Base-by-base conservation (phyloP, 2,888 invertebrate genomes). In the Gastracanthus pulcherrimus region DNA sequence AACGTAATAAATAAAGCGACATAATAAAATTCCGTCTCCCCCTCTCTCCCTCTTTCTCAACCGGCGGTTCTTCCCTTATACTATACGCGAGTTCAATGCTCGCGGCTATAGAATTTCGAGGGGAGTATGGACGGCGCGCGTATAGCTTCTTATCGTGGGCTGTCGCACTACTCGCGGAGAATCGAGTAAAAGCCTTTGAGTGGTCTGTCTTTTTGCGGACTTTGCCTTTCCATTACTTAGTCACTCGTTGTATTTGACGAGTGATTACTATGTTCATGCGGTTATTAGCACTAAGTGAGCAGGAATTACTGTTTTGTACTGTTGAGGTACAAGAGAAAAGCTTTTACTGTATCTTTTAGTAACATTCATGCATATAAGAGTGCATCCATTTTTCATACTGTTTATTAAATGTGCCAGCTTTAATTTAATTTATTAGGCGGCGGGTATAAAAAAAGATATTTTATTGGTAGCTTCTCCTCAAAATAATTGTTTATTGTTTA, bases 151-250 rank as follows among this genome's bases (percentile, higher is more conserved):
- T 67, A 80, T 74, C 79, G 38, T 1, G 13, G n/a, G 9, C 3
- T 41, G 60, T n/a, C 62, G 31, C n/a, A 16, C 13, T 45, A 13
- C 26, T 38, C 26, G 26, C 29, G 16, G 38, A 41, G 26, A 71
- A 72, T 79, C 36, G 72, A 72, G 66, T 34, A 34, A 55, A 58
- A 72, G 71, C 51, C 58, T 71, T 71, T 58, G 23, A 70, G 31
- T 31, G 64, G 45, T n/a, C 48, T 36, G 45, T 51, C 64, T 16
- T 41, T 23, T 13, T 26, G 7, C 38, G 11, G 66, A 2, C 29
- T 23, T 64, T n/a, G 55, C 38, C 36, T 16, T 76, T 58, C 55
- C 23, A 38, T 55, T 55, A 31, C 55, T 66, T 29, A 9, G 29
- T 19, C 38, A 19, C 41, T 69, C 13, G 51, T 58, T 58, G 23